Percentiles rank a stretch among this genome's conserved stretches.
phyloP scores from a whole-genome alignment of 2,888 invertebrate species.

The Amphimallon solstitiale region DNA sequence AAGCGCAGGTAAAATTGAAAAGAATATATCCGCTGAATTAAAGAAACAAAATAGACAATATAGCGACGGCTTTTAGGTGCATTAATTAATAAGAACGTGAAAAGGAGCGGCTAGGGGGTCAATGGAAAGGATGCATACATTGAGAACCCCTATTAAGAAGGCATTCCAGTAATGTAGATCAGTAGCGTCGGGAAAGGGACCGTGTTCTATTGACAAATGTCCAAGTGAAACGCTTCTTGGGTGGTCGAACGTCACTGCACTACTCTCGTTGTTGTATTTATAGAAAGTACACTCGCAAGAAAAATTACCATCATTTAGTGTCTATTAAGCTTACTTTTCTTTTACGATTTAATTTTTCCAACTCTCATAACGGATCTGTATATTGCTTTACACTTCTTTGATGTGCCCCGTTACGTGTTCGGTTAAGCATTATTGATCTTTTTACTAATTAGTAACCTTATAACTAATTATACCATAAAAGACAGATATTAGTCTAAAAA shows the following conservation, averaged over 20 bases:
- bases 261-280: slow-evolving; percentile 41
- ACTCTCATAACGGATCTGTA: too few species aligned
- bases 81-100: slow-evolving; percentile 27
- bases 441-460: too few species aligned
- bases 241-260: slow-evolving; percentile 47
- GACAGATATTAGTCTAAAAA: too few species aligned
- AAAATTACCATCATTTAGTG: slow-evolving; percentile 39
- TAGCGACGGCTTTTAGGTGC: neutral
- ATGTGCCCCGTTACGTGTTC: too few species aligned
- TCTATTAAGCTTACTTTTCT: slow-evolving; percentile 30
- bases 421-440: too few species aligned
- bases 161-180: slow-evolving; percentile 46
- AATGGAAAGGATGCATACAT: neutral
- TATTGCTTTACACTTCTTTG: too few species aligned
- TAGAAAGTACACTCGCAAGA: slow-evolving; percentile 40
- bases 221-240: slow-evolving; percentile 42
- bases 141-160: slow-evolving; percentile 40
- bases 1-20: slow-evolving; percentile 1
- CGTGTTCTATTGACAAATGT: slow-evolving; percentile 47
- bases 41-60: neutral
- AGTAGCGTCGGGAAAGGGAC: slow-evolving; percentile 48
- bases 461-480: too few species aligned
- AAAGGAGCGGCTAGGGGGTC: neutral
- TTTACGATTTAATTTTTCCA: slow-evolving; percentile 3
- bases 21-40: neutral